These are phyloP conservation scores for Plagiodera versicolora DNA, from an alignment of 2,888 invertebrate genomes.

Conservation along the genomic window DNA sequence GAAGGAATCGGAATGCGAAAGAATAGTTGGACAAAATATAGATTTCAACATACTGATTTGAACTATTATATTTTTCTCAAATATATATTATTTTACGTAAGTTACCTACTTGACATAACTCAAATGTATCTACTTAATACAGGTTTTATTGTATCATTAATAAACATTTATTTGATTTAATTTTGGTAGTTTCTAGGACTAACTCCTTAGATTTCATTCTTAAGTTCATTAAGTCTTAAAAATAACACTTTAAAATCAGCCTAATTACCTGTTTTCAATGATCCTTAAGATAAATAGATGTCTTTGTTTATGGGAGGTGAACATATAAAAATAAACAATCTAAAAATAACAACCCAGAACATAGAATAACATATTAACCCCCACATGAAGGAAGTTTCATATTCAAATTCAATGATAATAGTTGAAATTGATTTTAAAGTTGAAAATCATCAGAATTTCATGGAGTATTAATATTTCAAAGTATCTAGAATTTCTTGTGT, in stretches of 20 bases:
- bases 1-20: conserved; percentile 27
- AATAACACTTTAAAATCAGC: conserved; percentile 14
- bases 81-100: conserved; percentile 39
- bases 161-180: conserved; percentile 40
- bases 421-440: not conserved
- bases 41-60: conserved; percentile 35
- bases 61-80: conserved; percentile 40
- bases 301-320: conserved; percentile 37
- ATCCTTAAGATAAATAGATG: not conserved
- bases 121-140: conserved; percentile 47
- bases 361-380: conserved; percentile 1
- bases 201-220: conserved; percentile 3
- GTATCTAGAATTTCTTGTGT: not conserved
- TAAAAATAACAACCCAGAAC: too few species aligned
- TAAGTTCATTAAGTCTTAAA: conserved; percentile 6
- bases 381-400: not conserved
- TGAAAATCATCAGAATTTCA: not conserved
- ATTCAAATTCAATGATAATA: not conserved
- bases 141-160: conserved; percentile 37
- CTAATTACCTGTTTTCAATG: conserved; percentile 5
- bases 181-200: conserved; percentile 2
- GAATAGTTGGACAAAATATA: conserved; percentile 31
- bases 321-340: conserved; percentile 31
- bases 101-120: conserved; percentile 42
- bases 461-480: not conserved